phyloP scores from a whole-genome alignment of 2,888 invertebrate species.

The Ectobius pallidus region DNA sequence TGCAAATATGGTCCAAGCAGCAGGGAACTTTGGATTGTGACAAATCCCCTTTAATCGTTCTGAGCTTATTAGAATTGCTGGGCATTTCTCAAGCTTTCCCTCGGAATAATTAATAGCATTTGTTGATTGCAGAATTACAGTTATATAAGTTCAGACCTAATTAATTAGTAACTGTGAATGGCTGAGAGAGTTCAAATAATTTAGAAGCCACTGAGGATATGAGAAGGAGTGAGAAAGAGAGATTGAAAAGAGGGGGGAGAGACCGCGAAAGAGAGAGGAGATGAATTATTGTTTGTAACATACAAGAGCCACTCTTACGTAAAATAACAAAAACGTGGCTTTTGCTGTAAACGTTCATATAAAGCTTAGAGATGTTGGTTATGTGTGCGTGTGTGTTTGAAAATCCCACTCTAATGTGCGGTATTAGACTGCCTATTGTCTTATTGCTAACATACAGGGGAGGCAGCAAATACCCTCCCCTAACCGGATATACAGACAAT shows the following conservation, averaged over 20 bases:
- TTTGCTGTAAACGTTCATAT: not conserved
- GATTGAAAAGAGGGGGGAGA: no score
- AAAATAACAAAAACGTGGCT: not conserved
- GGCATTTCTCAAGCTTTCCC: not conserved
- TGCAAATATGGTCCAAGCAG: not conserved
- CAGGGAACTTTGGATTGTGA: not conserved
- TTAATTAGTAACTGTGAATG: no score
- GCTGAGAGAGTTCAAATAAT: no score
- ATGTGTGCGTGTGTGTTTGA: no score
- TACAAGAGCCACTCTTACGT: not conserved
- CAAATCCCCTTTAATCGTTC: not conserved
- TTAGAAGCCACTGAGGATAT: no score
- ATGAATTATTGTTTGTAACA: not conserved
- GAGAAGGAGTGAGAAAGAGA: no score
- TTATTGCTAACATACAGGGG: not conserved
- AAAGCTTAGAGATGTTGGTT: not conserved
- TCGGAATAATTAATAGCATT: not conserved
- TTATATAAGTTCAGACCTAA: not conserved
- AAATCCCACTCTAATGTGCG: conserved; percentile 5
- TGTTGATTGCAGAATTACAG: not conserved
- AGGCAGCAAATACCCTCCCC: no score
- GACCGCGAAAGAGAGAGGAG: no score
- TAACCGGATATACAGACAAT: not conserved
- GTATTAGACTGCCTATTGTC: conserved; percentile 1
- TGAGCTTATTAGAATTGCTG: not conserved